phyloP scores from a whole-genome alignment of 2,113 vertebrate species.

The Quiscalus mexicanus region DNA sequence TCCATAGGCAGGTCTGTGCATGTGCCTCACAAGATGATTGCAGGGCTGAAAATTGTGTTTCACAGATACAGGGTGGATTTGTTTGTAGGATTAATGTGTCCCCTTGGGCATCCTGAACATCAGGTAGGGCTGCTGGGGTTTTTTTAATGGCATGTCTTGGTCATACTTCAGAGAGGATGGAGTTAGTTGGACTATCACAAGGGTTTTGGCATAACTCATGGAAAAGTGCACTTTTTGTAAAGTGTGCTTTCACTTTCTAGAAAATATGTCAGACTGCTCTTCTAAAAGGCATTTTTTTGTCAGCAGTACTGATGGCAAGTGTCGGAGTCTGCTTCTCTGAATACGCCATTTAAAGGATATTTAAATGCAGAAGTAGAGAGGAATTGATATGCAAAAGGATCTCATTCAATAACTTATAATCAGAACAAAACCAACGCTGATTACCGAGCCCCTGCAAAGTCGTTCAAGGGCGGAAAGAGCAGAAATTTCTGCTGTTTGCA shows the following conservation, averaged over 20 bases:
- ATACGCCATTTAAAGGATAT: not conserved
- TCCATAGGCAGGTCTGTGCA: not conserved
- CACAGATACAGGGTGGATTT: not conserved
- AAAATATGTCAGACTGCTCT: not conserved
- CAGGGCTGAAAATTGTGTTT: not conserved
- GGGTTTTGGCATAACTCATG: not conserved
- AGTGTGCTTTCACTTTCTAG: not conserved
- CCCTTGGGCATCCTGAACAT: not conserved
- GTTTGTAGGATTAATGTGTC: not conserved
- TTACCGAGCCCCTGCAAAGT: not conserved
- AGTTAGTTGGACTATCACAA: not conserved
- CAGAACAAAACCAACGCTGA: slow-evolving; percentile 3
- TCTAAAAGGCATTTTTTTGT: not conserved
- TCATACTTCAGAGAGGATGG: not conserved
- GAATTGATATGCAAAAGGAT: slow-evolving; percentile 10
- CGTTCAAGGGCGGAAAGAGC: slow-evolving; percentile 31
- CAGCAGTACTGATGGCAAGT: not conserved
- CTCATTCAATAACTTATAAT: slow-evolving; percentile 32
- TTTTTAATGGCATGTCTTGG: not conserved
- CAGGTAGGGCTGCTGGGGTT: not conserved
- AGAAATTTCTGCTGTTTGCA: slow-evolving; percentile 20
- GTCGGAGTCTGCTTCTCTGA: not conserved
- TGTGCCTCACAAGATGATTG: fast-evolving
- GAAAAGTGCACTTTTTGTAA: not conserved
- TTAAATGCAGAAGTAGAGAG: not conserved